Percentiles rank a stretch among this genome's conserved stretches.
These are phyloP conservation scores for Polydesmus complanatus DNA, from an alignment of 2,888 invertebrate genomes.

Conservation along the genomic window DNA sequence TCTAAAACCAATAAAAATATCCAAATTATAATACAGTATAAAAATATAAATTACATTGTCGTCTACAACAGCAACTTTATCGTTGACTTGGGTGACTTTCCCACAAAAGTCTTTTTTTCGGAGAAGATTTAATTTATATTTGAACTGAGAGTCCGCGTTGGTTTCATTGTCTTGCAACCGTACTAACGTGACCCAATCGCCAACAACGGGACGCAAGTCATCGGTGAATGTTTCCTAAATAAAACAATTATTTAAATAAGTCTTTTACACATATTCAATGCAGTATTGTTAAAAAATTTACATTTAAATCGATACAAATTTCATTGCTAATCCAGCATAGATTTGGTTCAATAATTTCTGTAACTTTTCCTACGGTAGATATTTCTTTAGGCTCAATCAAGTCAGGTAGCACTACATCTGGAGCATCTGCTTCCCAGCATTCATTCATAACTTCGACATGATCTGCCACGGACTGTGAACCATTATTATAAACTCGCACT, in stretches of 20 bases:
- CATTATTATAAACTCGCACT: not conserved
- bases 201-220: constrained; percentile 1
- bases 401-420: not conserved
- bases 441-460: not conserved
- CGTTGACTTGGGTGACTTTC: constrained; percentile 1
- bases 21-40: not conserved
- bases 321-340: not conserved
- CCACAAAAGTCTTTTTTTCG: not conserved
- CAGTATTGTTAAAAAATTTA: not conserved
- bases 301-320: not conserved
- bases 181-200: constrained; percentile 9
- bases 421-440: constrained; percentile 3
- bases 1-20: not conserved
- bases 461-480: not conserved
- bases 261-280: not conserved
- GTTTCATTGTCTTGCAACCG: not conserved
- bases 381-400: not conserved
- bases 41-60: not conserved
- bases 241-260: not conserved
- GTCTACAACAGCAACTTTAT: not conserved
- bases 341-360: not conserved
- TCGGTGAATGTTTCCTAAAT: not conserved
- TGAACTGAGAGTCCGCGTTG: not conserved
- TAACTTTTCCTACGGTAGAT: constrained; percentile 1
- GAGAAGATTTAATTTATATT: not conserved